Base-by-base conservation (phyloP, 1,140 invertebrate species). In the Danaus plexippus region DNA sequence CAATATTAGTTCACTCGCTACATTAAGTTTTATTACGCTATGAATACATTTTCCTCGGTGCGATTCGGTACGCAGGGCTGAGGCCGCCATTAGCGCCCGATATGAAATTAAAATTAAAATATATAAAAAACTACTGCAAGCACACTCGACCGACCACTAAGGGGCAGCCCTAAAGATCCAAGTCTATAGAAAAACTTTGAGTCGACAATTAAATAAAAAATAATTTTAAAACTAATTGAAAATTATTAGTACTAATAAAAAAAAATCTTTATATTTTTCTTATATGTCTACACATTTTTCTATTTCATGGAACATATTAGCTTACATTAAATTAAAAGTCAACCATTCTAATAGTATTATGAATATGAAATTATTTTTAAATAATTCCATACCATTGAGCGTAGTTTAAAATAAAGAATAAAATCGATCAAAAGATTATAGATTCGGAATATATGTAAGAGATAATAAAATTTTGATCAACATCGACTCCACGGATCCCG, bases 51-150 rank as follows among this genome's bases (percentile, higher is more conserved):
- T 67, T 64, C 66, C 67, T 72, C 68, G 71, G 66, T 55, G 61
- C 77, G 77, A 86, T 86, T 86, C 75, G 83, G 73, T 69, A 82
- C 79, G 83, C 80, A 80, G 80, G 80, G 82, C 75, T 84, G 83
- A 65, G 71, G 73, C 73, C 67, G 71, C 80, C 80, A 87, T 87
- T 85, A 87, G 71, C 80, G 67, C 80, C 71, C 75, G 76, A 83
- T 85, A 87, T 87, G 81, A 87, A 85, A 85, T 87, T 85, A 87
- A 87, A 87, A 87, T 87, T 86, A 86, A 86, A 85, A 87, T 86
- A 85, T 81, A 84, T 83, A 87, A 85, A 83, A 85, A 77, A 77
- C 68, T 75, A 64, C 70, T 61, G 70, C 61, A 73, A 83, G 81
- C 63, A 79, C 81, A 72, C 80, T 86, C 73, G 50, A 80, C 80